Conservation (phyloP, 2,113 vertebrate genomes). For the Nothoprocta perdicaria region DNA sequence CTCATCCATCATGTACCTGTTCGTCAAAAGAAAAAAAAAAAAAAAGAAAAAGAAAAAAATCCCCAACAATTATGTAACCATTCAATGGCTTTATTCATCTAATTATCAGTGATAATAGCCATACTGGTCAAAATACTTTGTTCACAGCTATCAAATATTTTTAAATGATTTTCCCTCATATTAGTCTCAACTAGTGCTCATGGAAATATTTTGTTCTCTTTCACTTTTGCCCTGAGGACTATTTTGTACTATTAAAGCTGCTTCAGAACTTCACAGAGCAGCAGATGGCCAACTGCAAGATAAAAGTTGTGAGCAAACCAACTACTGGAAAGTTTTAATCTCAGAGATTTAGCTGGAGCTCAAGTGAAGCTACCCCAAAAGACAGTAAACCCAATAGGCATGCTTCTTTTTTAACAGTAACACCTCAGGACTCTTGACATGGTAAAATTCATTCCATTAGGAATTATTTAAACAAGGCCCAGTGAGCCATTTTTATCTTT, state of each 20-base stretch:
- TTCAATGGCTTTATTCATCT: conserved; percentile 1
- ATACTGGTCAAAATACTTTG: background rate
- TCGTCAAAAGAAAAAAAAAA: background rate
- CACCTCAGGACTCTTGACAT: background rate
- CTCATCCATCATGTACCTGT: conserved; percentile 11
- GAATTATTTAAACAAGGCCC: background rate
- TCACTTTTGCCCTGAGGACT: background rate
- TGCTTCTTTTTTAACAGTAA: background rate
- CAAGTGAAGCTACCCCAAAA: background rate
- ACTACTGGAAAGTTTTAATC: background rate
- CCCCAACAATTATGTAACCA: background rate
- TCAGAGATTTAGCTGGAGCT: background rate
- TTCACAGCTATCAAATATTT: background rate
- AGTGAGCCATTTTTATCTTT: background rate
- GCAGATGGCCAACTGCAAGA: background rate
- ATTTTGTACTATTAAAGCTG: background rate
- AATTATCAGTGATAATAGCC: background rate
- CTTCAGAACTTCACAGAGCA: background rate
- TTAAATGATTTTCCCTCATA: background rate
- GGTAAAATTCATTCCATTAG: background rate
- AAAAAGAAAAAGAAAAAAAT: background rate
- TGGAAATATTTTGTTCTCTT: background rate
- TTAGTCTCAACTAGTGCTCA: background rate
- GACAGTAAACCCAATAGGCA: rapidly evolving
- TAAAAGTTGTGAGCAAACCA: background rate